Base-by-base conservation (phyloP, 1,140 invertebrate species). In the Panagrolaimus sp. region DNA sequence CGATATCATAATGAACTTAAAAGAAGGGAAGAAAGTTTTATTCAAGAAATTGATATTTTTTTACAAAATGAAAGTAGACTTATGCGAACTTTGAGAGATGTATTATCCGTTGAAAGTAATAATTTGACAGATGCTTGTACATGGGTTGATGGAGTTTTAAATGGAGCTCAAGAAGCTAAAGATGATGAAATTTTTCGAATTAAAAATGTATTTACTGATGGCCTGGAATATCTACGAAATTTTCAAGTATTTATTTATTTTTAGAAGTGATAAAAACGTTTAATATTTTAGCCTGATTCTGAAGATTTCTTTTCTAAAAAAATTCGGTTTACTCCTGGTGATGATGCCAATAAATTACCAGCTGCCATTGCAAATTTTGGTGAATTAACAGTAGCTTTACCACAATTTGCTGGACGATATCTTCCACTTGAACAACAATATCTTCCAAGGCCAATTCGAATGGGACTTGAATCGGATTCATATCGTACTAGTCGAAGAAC, bases 251-350 rank as follows among this genome's bases (percentile, higher is more conserved):
- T n/a, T n/a, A n/a, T 9, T 45, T 9, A 5, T 66, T 16, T 5
- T 62, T 27, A 42, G 11, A 16, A 23, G 38, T 16, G 14, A 16
- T 11, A 38, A 23, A 43, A 63, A 27, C 9, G 0, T 0, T n/a
- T n/a, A n/a, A 27, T 51, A 47, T 68, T 75, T 51, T 65, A 81
- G 74, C 80, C 80, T 8, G 80, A 82, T 65, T 74, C 72, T 27
- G 80, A 82, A 23, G 80, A 82, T 11, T 71, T 81, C 8, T 82
- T 82, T 67, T 66, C 73, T 9, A 78, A 82, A 67, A 82, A 82
- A 63, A 57, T 82, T 13, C 70, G 81, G 9, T 82, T 82, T 65
- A 80, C 81, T 11, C 74, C 79, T 57, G 79, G 79, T 46, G 80
- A 82, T 64, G 80, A 82, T 71, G 80, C 80, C 8, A 70, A 74